Evolutionary conservation across 2,113 vertebrate genomes (phyloP), one percentile per base, ranked within the genome.

Genomic region (Engraulis encrasicolus): DNA sequence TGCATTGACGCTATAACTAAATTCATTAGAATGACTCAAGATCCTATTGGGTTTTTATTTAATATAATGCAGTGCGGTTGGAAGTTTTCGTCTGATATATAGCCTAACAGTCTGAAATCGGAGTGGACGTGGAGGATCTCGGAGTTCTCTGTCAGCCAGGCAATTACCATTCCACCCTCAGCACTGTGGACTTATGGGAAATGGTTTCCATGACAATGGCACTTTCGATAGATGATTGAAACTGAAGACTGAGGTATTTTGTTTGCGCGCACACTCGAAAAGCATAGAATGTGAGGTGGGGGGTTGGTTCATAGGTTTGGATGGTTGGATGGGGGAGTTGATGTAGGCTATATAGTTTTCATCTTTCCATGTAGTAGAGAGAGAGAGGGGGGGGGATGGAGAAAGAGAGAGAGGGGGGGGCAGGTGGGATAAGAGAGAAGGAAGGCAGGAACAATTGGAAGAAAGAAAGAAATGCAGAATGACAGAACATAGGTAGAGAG

Each of bases 171-270:
- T 58, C 78, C 50, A 40, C 49, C 48, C 80, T 34, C 54, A 78
- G 38, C 81, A 74, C 23, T 14, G 27, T 34, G 31, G 58, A 82
- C 54, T 48, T 78, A 58, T 71, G 81, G 78, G 78, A 58, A 54
- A 80, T 84, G 74, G 82, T 90, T 87, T 81, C 86, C 83, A 85
- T 83, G 84, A 87, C 85, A 80, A 87, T 86, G 31, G 27, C 0
- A 1, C 18, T 45, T 85, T 58, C 80, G 40, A 84, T 77, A 36
- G 58, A 54, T 82, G 78, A 79, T 71, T 81, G 81, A 80, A 80
- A 31, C 7, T 34, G 31, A 74, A 74, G 27, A 36, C 14, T 74
- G 31, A 74, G 31, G 66, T 36, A 31, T 34, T 34, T 74, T 36
- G 66, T 74, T 74, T 31, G 66, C 15, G 18, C 2, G 27, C 27